A percentile compares a stretch with the other conserved stretches of the same genome.
phyloP scores from a whole-genome alignment of 2,797 vertebrate species.

The Champsocephalus esox region DNA sequence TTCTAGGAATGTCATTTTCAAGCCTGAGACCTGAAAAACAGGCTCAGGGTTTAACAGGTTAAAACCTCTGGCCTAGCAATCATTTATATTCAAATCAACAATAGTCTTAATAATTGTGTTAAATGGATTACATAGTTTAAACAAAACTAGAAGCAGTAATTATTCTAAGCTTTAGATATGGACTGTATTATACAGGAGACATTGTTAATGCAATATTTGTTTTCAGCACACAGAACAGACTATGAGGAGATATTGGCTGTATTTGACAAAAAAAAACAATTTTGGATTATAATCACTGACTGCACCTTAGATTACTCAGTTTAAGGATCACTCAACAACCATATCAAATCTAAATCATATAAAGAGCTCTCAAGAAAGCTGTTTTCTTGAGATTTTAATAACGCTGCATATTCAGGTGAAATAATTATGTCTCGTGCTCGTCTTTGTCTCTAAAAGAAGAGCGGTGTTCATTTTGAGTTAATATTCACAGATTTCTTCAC shows the following conservation, averaged over 20 bases:
- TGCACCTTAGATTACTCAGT: not conserved
- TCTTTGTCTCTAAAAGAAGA: too few species aligned
- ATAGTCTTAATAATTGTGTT: not conserved
- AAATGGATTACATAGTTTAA: not conserved
- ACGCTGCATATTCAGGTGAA: conserved; percentile 6
- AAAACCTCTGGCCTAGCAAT: not conserved
- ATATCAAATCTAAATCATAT: not conserved
- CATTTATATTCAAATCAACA: not conserved
- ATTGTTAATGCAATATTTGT: too few species aligned
- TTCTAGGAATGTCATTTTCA: too few species aligned
- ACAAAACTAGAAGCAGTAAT: not conserved
- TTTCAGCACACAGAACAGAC: too few species aligned
- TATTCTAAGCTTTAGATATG: not conserved
- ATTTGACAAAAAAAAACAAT: too few species aligned
- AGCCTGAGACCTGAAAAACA: too few species aligned
- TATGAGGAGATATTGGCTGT: too few species aligned
- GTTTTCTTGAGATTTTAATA: conserved; percentile 9
- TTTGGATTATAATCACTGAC: too few species aligned
- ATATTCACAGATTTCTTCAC: conserved; percentile 39
- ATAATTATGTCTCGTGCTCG: not conserved
- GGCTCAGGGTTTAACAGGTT: too few species aligned
- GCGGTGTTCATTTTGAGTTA: conserved; percentile 11
- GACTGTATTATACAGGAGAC: not conserved
- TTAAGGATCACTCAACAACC: not conserved
- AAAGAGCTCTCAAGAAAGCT: not conserved